Evolutionary conservation across 1,140 invertebrate species (phyloP).

Genomic region (fruit fly (Drosophila melanogaster)): Release_6_plus_ISO1_MT NT_033777.3:14166001-14166500

Average conservation of each 20-base stretch:
- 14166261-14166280: slow-evolving; percentile 45
- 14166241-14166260: slow-evolving; percentile 7
- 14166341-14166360: slow-evolving; percentile 23
- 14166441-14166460: slow-evolving; percentile 29
- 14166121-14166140: slow-evolving; percentile 28
- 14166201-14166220: slow-evolving; percentile 42
- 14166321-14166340: slow-evolving; percentile 18
- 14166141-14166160: slow-evolving; percentile 16
- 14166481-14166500: not conserved
- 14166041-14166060: slow-evolving; percentile 80
- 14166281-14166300: slow-evolving; percentile 49
- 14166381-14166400: slow-evolving; percentile 8
- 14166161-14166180: slow-evolving; percentile 1
- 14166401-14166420: slow-evolving; percentile 43
- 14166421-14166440: slow-evolving; percentile 64
- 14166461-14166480: not conserved
- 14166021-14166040: slow-evolving; percentile 75
- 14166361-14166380: slow-evolving; percentile 42
- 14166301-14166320: slow-evolving; percentile 55
- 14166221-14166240: slow-evolving; percentile 28
- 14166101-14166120: slow-evolving; percentile 38
- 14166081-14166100: slow-evolving; percentile 33
- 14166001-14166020: slow-evolving; percentile 63
- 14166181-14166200: slow-evolving; percentile 32
- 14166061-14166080: slow-evolving; percentile 51